phyloP scores from a whole-genome alignment of 2,888 invertebrate species.

The Acanthopleura granulata region DNA sequence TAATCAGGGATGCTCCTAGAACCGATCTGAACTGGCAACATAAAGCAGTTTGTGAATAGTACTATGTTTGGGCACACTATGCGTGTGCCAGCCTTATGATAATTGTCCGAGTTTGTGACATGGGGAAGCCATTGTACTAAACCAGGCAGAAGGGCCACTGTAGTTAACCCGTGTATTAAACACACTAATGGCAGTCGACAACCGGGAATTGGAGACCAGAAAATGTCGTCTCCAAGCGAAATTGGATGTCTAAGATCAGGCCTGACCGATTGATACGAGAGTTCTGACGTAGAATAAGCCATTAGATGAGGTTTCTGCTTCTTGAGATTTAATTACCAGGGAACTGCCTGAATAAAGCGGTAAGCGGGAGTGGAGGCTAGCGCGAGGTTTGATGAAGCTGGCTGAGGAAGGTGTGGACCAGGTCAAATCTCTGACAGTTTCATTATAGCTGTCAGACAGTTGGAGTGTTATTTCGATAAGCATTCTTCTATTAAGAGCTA shows the following conservation, averaged over 20 bases:
- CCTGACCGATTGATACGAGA: neutral
- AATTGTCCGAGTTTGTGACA: constrained; percentile 5
- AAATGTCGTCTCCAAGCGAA: constrained; percentile 11
- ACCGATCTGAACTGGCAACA: too few species aligned
- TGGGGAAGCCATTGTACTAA: neutral
- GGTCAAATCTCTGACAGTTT: constrained; percentile 1
- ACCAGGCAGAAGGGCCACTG: neutral
- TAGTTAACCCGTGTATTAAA: constrained; percentile 13
- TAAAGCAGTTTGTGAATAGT: too few species aligned
- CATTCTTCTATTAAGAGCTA: constrained; percentile 13
- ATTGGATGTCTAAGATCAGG: constrained; percentile 17
- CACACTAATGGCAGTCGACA: constrained; percentile 18
- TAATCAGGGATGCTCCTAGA: too few species aligned
- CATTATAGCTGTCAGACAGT: neutral
- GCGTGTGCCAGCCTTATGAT: neutral
- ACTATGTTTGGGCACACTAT: too few species aligned
- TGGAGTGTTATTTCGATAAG: neutral
- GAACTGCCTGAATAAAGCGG: neutral
- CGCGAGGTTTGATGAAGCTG: neutral
- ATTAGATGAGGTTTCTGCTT: constrained; percentile 8
- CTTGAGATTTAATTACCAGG: constrained; percentile 17
- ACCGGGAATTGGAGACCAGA: constrained; percentile 13
- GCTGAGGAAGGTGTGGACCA: neutral
- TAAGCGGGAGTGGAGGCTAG: neutral
- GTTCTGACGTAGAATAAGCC: constrained; percentile 13